phyloP scores from a whole-genome alignment of 1,140 invertebrate species.

The Pararge aegeria region DNA sequence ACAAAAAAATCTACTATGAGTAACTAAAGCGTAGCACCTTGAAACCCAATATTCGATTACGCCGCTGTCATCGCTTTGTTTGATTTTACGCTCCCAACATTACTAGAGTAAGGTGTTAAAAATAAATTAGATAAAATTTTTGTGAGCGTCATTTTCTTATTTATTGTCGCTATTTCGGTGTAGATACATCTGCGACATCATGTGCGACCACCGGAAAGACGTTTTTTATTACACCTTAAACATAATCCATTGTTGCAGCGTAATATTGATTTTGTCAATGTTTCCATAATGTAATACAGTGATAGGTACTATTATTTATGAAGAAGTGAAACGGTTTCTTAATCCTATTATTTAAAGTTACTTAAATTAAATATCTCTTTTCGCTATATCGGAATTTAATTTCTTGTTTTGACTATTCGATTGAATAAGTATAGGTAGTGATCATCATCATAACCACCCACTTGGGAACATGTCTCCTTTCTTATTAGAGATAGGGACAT shows the following conservation, averaged over 20 bases:
- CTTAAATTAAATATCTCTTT: too few relatives aligned
- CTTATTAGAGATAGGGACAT: too few relatives aligned
- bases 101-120: conserved; percentile 32
- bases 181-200: conserved; percentile 24
- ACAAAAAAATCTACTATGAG: conserved; percentile 17
- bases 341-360: too few relatives aligned
- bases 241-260: conserved; percentile 23
- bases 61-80: conserved; percentile 21
- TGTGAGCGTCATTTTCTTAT: conserved; percentile 31
- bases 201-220: conserved; percentile 31
- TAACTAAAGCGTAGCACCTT: conserved; percentile 18
- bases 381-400: too few relatives aligned
- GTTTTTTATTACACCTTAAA: conserved; percentile 24
- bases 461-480: too few relatives aligned
- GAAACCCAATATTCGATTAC: conserved; percentile 28
- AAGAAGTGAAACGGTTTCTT: background rate
- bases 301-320: background rate
- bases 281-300: conserved; percentile 3
- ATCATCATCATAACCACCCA: too few relatives aligned
- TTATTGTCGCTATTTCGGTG: conserved; percentile 31
- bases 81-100: conserved; percentile 27
- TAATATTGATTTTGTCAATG: conserved; percentile 19
- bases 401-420: too few relatives aligned
- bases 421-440: too few relatives aligned
- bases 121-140: conserved; percentile 31